Conservation (phyloP, 2,797 vertebrate genomes). For the Stomatorhinus walkeri region DNA sequence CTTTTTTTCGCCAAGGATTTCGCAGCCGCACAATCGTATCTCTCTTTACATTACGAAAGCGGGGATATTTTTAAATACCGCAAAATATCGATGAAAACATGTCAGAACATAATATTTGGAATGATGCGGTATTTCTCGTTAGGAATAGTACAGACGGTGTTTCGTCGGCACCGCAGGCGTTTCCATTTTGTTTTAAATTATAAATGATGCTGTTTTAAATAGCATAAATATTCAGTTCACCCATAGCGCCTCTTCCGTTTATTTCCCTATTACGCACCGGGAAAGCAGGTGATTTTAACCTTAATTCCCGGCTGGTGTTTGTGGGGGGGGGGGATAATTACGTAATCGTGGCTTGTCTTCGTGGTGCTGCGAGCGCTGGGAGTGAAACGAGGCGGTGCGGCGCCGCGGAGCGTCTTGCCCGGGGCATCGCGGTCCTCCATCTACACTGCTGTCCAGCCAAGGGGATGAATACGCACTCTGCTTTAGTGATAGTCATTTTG, state of each 20-base stretch:
- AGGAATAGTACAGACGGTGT: not conserved
- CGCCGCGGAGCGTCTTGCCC: not conserved
- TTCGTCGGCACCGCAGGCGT: slow-evolving; percentile 6
- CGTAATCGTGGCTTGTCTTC: not conserved
- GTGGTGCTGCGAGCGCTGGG: not conserved
- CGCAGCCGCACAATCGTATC: not conserved
- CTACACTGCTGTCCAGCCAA: not conserved
- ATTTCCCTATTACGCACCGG: not conserved
- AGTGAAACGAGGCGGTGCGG: not conserved
- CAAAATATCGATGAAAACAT: not conserved
- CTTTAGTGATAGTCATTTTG: not conserved
- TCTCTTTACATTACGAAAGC: not conserved
- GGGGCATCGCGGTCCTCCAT: not conserved
- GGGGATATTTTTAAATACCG: not conserved
- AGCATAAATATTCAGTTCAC: not conserved
- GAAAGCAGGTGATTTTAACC: not conserved
- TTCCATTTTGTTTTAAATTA: slow-evolving; percentile 35
- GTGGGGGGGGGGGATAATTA: slow-evolving; percentile 35
- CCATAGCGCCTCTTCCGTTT: not conserved
- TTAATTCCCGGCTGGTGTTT: slow-evolving; percentile 25
- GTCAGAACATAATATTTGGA: not conserved
- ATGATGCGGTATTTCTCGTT: not conserved
- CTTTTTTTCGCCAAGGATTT: not conserved
- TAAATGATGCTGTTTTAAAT: slow-evolving; percentile 24
- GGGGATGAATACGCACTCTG: not conserved